These are phyloP conservation scores for Fistularia tabacaria DNA, from an alignment of 2,797 vertebrate genomes.

Conservation along the genomic window DNA sequence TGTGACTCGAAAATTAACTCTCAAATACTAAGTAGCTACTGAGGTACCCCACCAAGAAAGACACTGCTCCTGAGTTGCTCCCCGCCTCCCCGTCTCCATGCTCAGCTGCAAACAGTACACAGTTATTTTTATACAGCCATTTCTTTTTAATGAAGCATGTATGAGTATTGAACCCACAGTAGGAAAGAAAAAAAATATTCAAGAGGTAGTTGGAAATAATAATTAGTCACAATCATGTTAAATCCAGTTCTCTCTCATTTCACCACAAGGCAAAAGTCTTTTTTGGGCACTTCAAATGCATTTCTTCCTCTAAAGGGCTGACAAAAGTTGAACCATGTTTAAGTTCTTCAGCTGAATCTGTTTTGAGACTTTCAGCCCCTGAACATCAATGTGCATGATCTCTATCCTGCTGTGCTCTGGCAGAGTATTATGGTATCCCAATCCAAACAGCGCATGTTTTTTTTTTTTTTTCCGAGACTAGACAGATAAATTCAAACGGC, in stretches of 20 bases:
- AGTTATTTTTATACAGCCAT: slow-evolving; percentile 60
- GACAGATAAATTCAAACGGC: not conserved
- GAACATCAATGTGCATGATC: slow-evolving; percentile 27
- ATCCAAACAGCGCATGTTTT: slow-evolving; percentile 51
- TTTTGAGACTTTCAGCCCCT: slow-evolving; percentile 29
- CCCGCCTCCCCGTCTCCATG: slow-evolving; percentile 27
- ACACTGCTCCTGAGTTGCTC: slow-evolving; percentile 54
- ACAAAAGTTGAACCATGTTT: slow-evolving; percentile 38
- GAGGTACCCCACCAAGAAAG: slow-evolving; percentile 47
- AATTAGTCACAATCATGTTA: slow-evolving; percentile 46
- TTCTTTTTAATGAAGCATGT: slow-evolving; percentile 65
- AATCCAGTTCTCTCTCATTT: slow-evolving; percentile 38
- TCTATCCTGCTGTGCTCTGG: slow-evolving; percentile 41
- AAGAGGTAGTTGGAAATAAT: slow-evolving; percentile 50
- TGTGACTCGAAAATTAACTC: slow-evolving; percentile 68
- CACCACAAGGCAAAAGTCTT: slow-evolving; percentile 26
- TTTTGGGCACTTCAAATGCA: slow-evolving; percentile 38
- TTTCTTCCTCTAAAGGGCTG: slow-evolving; percentile 21
- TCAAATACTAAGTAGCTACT: slow-evolving; percentile 53
- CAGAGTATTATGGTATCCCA: slow-evolving; percentile 29
- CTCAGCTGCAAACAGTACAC: slow-evolving; percentile 32
- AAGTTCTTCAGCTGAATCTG: slow-evolving; percentile 34
- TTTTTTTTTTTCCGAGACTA: slow-evolving; percentile 34
- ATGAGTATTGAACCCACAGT: slow-evolving; percentile 38
- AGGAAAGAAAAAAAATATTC: slow-evolving; percentile 53